Base-by-base conservation (phyloP, 2,797 vertebrate species). In the Prunella strophiata region DNA sequence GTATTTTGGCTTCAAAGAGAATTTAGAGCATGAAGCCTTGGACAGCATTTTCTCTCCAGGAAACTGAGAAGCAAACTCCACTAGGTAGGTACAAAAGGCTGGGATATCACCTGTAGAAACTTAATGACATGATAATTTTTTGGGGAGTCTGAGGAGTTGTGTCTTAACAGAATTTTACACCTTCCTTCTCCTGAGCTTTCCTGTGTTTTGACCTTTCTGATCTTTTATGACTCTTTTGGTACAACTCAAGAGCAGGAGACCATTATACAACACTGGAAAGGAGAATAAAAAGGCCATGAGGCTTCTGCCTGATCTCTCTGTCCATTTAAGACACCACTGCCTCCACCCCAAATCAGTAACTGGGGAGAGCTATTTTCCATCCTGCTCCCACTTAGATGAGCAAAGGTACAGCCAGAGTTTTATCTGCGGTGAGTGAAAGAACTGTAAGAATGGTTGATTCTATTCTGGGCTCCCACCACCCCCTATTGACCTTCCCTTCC, bases 391-490 rank as follows among this genome's bases (percentile, higher is more conserved):
- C 26, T 50, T 43, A 51, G 34, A 40, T 40, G n/a, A 77, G 13
- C 45, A 74, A 47, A 42, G 17, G 3, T 51, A 59, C 27, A 89
- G 38, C 6, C 42, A 34, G 55, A 84, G 11, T 71, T 76, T 52
- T 47, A 61, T 20, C 45, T 13, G 27, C 19, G 40, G 52, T 7
- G 9, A 91, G 22, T 3, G 2, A 61, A 80, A 76, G 17, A 68
- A 70, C 8, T 1, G 0, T 30, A 63, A 73, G n/a, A 92, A 84
- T 4, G 1, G 25, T 3, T 3, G 1, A 65, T 50, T 77, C 30
- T 75, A 6, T 73, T 75, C 73, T 55, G n/a, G 32, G 20, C 12
- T 86, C 21, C 55, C 38, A 43, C 14, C 36, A 55, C 29, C 29
- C 27, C 14, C 45, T 80, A 5, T 5, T 75, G 40, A 87, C 73